Conservation (phyloP, 2,888 invertebrate species). For the Lordiphosa andalusiaca region DNA sequence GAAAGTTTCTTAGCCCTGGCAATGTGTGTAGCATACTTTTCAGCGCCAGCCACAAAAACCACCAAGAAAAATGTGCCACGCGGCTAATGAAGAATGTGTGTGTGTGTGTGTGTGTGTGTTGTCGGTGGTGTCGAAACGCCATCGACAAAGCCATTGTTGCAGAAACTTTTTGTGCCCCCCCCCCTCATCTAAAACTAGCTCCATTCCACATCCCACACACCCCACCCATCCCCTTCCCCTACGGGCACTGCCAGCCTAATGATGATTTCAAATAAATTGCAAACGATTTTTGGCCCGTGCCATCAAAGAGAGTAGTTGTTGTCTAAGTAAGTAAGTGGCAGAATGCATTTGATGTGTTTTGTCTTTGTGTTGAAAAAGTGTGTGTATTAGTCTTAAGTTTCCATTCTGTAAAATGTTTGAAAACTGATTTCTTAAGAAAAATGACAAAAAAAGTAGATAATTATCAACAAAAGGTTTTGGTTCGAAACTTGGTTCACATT, state of each 20-base stretch:
- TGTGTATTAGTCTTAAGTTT: no score
- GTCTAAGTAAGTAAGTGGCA: no score
- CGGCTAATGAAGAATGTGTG: constrained; percentile 50
- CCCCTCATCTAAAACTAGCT: not conserved
- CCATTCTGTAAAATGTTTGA: no score
- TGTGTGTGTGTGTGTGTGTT: no score
- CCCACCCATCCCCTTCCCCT: not conserved
- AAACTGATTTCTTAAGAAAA: no score
- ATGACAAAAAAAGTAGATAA: no score
- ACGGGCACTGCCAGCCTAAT: constrained; percentile 22
- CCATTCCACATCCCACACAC: not conserved
- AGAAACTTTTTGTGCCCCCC: constrained; percentile 28
- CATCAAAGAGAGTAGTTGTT: no score
- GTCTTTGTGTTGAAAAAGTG: no score
- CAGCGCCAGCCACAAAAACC: constrained; percentile 31
- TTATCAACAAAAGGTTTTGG: no score
- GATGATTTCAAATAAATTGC: constrained; percentile 50
- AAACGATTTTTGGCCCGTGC: constrained; percentile 25
- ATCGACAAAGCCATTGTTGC: constrained; percentile 13
- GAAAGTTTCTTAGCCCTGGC: constrained; percentile 7
- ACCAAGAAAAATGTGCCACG: constrained; percentile 35
- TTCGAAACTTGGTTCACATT: no score
- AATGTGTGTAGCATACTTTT: constrained; percentile 37
- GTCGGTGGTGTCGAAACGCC: constrained; percentile 14
- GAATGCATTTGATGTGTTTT: no score